A percentile compares a stretch with the other conserved stretches of the same genome.
phyloP scores from a whole-genome alignment of 2,888 invertebrate genomes.

The Dasysyrphus tricinctus region DNA sequence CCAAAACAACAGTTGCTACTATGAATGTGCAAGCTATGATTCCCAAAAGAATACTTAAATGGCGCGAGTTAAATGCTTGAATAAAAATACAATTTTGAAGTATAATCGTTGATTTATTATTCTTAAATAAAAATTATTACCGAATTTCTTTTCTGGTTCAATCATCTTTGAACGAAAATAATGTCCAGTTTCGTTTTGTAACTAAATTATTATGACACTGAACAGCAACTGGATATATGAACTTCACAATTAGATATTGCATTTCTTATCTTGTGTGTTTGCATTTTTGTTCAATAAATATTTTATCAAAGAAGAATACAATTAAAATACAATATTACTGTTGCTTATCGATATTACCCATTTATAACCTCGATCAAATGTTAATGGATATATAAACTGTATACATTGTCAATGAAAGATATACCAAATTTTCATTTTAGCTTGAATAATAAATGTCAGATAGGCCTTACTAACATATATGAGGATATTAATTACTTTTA shows the following conservation, averaged over 20 bases:
- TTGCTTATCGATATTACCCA: constrained; percentile 31
- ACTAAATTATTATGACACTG: background rate
- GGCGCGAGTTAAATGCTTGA: constrained; percentile 9
- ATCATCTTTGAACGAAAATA: constrained; percentile 7
- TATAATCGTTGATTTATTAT: background rate
- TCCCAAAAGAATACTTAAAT: constrained; percentile 77
- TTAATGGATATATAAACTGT: constrained; percentile 9
- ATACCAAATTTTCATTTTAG: background rate
- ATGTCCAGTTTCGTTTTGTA: background rate
- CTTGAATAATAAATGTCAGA: background rate
- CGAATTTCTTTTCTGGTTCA: background rate
- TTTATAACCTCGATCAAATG: constrained; percentile 27
- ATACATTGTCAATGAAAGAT: background rate
- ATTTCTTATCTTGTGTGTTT: background rate
- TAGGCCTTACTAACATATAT: too few species aligned
- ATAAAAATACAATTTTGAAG: background rate
- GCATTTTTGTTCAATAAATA: background rate
- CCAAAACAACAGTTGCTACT: constrained; percentile 77
- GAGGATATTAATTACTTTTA: too few species aligned
- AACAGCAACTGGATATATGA: background rate
- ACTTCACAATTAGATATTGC: background rate
- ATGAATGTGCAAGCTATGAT: constrained; percentile 77
- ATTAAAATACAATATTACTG: background rate
- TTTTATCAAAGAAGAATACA: background rate
- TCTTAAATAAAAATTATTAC: constrained; percentile 18